Conservation (phyloP, 2,888 invertebrate genomes). For the Lordiphosa andalusiaca region DNA sequence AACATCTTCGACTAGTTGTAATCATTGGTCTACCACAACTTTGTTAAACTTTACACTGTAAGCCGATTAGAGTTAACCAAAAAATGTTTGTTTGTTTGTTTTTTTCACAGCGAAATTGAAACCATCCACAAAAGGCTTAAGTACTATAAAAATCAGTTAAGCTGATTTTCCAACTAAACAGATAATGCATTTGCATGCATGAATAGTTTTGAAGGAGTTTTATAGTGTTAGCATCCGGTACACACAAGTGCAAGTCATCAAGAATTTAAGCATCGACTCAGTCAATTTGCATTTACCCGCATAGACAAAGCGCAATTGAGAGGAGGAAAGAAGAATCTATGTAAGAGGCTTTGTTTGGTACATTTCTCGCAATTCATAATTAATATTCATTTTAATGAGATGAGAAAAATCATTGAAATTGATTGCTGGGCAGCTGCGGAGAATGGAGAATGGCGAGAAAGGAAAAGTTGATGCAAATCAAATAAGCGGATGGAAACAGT, state of each 20-base stretch:
- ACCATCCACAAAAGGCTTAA: neutral
- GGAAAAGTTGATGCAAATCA: neutral
- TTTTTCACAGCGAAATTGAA: neutral
- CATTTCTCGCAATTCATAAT: constrained; percentile 43
- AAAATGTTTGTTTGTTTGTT: constrained; percentile 12
- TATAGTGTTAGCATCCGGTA: constrained; percentile 22
- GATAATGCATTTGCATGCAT: constrained; percentile 12
- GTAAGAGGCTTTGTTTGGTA: constrained; percentile 37
- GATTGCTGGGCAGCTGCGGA: constrained; percentile 13
- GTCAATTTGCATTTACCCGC: constrained; percentile 26
- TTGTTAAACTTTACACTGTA: constrained; percentile 20
- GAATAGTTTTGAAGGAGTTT: constrained; percentile 5
- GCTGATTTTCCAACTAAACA: constrained; percentile 12
- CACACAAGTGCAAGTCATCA: constrained; percentile 22
- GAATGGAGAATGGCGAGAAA: constrained; percentile 4
- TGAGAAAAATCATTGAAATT: constrained; percentile 35
- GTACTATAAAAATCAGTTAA: constrained; percentile 7
- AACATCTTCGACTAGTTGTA: constrained; percentile 24
- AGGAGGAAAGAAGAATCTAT: neutral
- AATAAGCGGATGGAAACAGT: neutral
- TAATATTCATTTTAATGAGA: constrained; percentile 38
- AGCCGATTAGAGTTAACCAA: constrained; percentile 24
- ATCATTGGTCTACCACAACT: constrained; percentile 39
- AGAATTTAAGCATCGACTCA: constrained; percentile 18
- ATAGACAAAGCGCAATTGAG: constrained; percentile 1